Evolutionary conservation across 2,113 vertebrate genomes (phyloP).

Genomic region (Platysteira castanea): DNA sequence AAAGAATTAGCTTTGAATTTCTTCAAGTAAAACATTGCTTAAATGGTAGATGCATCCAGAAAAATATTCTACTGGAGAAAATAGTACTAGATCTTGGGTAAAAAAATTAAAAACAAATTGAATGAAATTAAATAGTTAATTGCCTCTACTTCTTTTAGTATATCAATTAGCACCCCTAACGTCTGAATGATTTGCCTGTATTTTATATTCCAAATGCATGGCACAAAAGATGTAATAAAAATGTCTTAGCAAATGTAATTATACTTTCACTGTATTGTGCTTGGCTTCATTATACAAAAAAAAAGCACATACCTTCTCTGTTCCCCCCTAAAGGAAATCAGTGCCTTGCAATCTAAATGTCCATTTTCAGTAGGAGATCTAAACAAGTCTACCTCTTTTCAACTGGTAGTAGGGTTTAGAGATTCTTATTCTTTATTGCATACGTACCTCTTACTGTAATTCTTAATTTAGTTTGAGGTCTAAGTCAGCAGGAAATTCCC

Average conservation of each 20-base stretch:
- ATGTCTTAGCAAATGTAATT: neutral
- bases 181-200: neutral
- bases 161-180: neutral
- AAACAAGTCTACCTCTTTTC: neutral
- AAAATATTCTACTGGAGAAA: neutral
- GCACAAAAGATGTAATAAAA: neutral
- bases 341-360: neutral
- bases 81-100: neutral
- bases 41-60: neutral
- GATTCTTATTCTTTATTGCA: neutral
- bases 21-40: neutral
- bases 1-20: neutral
- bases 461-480: neutral
- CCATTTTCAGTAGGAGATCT: neutral
- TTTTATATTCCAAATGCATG: neutral
- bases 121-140: neutral
- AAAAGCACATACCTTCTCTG: neutral
- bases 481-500: neutral
- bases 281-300: neutral
- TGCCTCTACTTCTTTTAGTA: neutral
- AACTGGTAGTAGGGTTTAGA: neutral
- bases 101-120: neutral
- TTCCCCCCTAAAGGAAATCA: neutral
- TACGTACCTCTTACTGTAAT: neutral
- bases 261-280: accelerated